These are phyloP conservation scores for Pheosia tremula DNA, from an alignment of 2,888 invertebrate genomes.

Conservation along the genomic window DNA sequence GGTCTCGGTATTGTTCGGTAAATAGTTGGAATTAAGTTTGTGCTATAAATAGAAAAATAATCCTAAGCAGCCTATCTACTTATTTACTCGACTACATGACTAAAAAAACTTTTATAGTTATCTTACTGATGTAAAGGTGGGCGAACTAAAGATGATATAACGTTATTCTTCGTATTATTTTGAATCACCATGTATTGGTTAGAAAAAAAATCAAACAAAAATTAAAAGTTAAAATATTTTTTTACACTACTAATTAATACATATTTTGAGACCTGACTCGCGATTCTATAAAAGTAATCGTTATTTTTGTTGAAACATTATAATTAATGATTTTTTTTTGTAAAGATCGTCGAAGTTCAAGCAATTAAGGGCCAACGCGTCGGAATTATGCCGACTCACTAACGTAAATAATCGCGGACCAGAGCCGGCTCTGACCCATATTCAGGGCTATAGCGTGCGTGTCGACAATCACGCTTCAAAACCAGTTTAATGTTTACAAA, in stretches of 20 bases:
- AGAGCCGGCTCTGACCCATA: constrained; percentile 55
- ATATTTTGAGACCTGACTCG: neutral
- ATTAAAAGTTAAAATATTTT: too few species aligned
- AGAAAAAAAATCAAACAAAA: too few species aligned
- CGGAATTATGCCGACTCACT: constrained; percentile 57
- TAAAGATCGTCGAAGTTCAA: constrained; percentile 41
- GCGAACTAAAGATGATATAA: too few species aligned
- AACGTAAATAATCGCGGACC: constrained; percentile 57
- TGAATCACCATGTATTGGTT: neutral
- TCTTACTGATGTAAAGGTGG: too few species aligned
- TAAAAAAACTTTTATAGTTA: too few species aligned
- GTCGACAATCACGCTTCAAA: constrained; percentile 67
- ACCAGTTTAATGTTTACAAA: constrained; percentile 71
- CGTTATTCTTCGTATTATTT: too few species aligned
- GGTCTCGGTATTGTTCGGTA: constrained; percentile 3
- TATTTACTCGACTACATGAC: too few species aligned
- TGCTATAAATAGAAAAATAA: neutral
- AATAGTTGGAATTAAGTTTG: neutral
- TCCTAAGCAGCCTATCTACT: too few species aligned
- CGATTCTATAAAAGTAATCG: constrained; percentile 20
- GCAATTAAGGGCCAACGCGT: constrained; percentile 49
- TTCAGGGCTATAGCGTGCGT: constrained; percentile 62
- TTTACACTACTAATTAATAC: too few species aligned
- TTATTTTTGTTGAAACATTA: constrained; percentile 26
- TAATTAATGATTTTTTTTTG: constrained; percentile 41